These are phyloP conservation scores for Deroplatys truncata DNA, from an alignment of 2,888 invertebrate genomes.

Conservation along the genomic window DNA sequence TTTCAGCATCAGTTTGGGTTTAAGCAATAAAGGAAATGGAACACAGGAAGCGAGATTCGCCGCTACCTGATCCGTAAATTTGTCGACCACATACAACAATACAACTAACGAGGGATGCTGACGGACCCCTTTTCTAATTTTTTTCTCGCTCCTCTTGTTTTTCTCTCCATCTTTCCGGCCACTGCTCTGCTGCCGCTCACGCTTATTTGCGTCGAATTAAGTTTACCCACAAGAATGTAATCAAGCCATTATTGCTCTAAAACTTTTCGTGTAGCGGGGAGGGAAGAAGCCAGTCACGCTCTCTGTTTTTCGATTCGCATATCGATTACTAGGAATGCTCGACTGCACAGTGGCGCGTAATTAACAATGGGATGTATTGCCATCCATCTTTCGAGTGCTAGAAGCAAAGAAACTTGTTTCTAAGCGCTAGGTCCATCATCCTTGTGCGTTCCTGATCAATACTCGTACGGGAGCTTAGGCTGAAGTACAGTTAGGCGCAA, in stretches of 20 bases:
- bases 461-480: neutral
- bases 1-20: too few relatives aligned
- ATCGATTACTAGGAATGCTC: neutral
- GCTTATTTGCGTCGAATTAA: neutral
- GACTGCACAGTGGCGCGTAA: neutral
- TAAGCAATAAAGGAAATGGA: neutral
- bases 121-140: neutral
- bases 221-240: neutral
- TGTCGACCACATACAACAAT: neutral
- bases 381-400: neutral
- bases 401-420: neutral
- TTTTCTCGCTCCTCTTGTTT: neutral
- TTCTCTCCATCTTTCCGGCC: neutral
- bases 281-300: neutral
- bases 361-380: neutral
- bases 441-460: neutral
- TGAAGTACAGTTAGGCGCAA: neutral
- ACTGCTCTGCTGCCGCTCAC: neutral
- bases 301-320: neutral
- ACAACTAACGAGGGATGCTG: neutral
- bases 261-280: neutral
- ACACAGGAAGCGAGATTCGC: neutral
- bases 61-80: neutral
- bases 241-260: neutral
- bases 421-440: neutral